phyloP scores from a whole-genome alignment of 2,797 vertebrate species.

The Rhinichthys osculus region DNA sequence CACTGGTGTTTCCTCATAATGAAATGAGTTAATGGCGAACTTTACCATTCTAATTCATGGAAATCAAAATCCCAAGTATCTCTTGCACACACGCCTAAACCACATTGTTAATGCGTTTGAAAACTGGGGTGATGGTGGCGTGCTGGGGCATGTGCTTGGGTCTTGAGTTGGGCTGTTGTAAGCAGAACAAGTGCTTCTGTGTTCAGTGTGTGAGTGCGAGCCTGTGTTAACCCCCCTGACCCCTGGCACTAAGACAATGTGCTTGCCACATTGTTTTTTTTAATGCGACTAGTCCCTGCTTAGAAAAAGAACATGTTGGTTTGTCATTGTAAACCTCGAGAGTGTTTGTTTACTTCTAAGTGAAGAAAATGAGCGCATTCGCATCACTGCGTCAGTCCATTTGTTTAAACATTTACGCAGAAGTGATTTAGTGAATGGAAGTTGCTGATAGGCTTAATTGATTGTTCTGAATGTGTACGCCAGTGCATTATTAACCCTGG shows the following conservation, averaged over 20 bases:
- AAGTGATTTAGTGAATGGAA: conserved; percentile 6
- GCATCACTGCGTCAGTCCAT: not conserved
- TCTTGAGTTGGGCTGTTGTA: conserved; percentile 45
- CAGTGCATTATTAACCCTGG: conserved; percentile 25
- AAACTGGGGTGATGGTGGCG: conserved; percentile 25
- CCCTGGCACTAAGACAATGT: conserved; percentile 19
- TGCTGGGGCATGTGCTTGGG: conserved; percentile 34
- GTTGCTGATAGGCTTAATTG: conserved; percentile 20
- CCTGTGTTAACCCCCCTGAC: not conserved
- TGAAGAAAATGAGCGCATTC: not conserved
- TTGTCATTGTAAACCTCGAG: not conserved
- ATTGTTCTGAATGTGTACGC: conserved; percentile 12
- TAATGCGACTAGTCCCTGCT: not conserved
- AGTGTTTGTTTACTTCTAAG: not conserved
- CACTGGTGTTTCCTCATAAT: not conserved
- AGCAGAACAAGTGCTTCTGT: conserved; percentile 33
- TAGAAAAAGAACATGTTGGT: not conserved
- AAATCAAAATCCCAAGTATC: not conserved
- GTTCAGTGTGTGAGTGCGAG: not conserved
- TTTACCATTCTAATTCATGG: not conserved
- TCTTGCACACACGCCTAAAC: conserved; percentile 8
- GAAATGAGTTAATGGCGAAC: not conserved
- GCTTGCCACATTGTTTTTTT: not conserved
- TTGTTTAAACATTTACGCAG: not conserved
- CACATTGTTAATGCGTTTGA: not conserved